Conservation (phyloP, 2,797 vertebrate species). For the Sebastes ruberrimus region DNA sequence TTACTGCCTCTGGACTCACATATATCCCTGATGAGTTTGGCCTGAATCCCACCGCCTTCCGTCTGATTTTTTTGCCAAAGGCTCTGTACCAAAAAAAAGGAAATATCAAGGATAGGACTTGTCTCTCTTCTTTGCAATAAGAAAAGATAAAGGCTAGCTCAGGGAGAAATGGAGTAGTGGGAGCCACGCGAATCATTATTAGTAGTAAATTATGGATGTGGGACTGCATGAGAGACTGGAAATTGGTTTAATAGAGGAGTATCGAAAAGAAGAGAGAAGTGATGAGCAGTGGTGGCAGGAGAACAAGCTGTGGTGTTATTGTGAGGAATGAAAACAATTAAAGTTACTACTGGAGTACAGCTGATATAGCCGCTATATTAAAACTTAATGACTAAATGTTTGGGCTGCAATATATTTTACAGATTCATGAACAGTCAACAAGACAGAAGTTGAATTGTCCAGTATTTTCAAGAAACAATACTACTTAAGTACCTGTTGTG, state of each 20-base stretch:
- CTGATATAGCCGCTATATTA: slow-evolving; percentile 11
- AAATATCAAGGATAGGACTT: slow-evolving; percentile 24
- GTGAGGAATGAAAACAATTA: slow-evolving; percentile 41
- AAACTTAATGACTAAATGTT: slow-evolving; percentile 13
- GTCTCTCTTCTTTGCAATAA: slow-evolving; percentile 35
- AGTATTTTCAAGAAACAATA: slow-evolving; percentile 1
- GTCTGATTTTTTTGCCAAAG: slow-evolving; percentile 24
- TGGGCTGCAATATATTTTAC: slow-evolving; percentile 5
- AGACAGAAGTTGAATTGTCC: not conserved
- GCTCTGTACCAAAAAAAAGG: not conserved
- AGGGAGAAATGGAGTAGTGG: slow-evolving; percentile 22
- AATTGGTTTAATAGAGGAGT: slow-evolving; percentile 43
- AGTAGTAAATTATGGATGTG: slow-evolving; percentile 64
- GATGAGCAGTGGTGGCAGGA: slow-evolving; percentile 12
- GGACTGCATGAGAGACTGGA: slow-evolving; percentile 32
- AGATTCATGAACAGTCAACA: not conserved
- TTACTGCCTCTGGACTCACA: slow-evolving; percentile 47
- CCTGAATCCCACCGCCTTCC: slow-evolving; percentile 39
- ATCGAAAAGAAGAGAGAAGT: slow-evolving; percentile 13
- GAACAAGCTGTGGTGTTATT: slow-evolving; percentile 18
- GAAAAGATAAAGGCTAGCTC: slow-evolving; percentile 38
- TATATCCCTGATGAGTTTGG: slow-evolving; percentile 58
- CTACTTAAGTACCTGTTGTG: not conserved
- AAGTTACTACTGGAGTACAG: slow-evolving; percentile 8
- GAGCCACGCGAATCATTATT: slow-evolving; percentile 41